phyloP scores from a whole-genome alignment of 2,888 invertebrate genomes.

The Clostera curtula region DNA sequence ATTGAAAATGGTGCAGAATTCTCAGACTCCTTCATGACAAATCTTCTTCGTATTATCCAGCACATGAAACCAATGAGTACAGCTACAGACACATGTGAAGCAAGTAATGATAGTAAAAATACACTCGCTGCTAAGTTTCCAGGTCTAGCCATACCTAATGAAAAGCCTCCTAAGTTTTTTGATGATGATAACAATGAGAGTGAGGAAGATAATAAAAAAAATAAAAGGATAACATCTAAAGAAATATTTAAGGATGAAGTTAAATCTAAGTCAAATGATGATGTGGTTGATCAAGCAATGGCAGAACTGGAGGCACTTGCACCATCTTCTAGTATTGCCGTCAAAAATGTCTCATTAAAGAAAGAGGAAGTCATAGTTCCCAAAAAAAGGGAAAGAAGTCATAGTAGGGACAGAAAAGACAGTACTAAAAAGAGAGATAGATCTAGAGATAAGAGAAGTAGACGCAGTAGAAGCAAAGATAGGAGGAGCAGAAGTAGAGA shows the following conservation, averaged over 20 bases:
- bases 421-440: conserved; percentile 33
- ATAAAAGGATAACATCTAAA: conserved; percentile 48
- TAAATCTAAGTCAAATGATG: conserved; percentile 40
- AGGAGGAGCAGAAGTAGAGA: conserved; percentile 18
- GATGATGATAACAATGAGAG: conserved; percentile 55
- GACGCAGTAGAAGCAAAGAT: conserved; percentile 18
- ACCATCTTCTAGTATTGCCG: conserved; percentile 67
- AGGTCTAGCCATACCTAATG: conserved; percentile 87
- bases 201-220: conserved; percentile 32
- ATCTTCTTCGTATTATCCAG: conserved; percentile 94
- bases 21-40: conserved; percentile 95
- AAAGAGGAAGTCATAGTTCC: conserved; percentile 32
- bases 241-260: conserved; percentile 60
- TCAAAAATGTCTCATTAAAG: conserved; percentile 28
- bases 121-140: conserved; percentile 83
- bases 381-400: conserved; percentile 36
- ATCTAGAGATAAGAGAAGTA: conserved; percentile 32
- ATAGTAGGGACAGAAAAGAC: conserved; percentile 35
- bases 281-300: conserved; percentile 87
- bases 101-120: conserved; percentile 49
- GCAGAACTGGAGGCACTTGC: conserved; percentile 89
- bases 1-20: conserved; percentile 96
- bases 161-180: conserved; percentile 65
- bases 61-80: conserved; percentile 86
- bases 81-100: conserved; percentile 28